Evolutionary conservation across 2,113 vertebrate genomes (phyloP).

Genomic region (Mormyrus iriodes): DNA sequence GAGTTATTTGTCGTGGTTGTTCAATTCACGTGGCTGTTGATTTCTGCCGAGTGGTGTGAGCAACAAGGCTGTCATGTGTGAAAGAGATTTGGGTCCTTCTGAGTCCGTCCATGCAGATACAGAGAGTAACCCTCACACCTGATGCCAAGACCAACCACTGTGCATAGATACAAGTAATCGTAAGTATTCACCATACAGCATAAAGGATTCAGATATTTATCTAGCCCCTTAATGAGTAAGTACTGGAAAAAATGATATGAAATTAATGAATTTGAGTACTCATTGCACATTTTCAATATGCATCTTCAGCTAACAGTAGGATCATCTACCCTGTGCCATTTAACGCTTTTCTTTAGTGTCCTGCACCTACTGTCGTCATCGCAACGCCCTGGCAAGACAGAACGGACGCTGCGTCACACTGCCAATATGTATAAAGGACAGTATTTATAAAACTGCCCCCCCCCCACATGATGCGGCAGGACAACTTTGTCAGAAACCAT

Average conservation of each 20-base stretch:
- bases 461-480: background rate
- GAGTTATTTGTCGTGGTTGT: background rate
- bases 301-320: slow-evolving; percentile 10
- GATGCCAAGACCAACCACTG: background rate
- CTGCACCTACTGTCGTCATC: background rate
- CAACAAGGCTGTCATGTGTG: background rate
- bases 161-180: slow-evolving; percentile 9
- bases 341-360: background rate
- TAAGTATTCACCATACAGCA: background rate
- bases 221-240: background rate
- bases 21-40: background rate
- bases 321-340: background rate
- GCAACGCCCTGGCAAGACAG: background rate
- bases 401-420: background rate
- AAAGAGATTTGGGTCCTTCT: background rate
- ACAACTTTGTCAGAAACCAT: background rate
- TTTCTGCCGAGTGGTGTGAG: background rate
- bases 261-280: background rate
- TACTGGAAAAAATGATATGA: background rate
- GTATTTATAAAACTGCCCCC: background rate
- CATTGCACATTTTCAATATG: background rate
- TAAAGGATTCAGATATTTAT: slow-evolving; percentile 11
- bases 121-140: background rate
- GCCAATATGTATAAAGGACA: background rate
- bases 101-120: background rate